Percentiles rank a stretch among this genome's conserved stretches.
Evolutionary conservation across 2,888 invertebrate species (phyloP).

Genomic region (Eustalomyia histrio): DNA sequence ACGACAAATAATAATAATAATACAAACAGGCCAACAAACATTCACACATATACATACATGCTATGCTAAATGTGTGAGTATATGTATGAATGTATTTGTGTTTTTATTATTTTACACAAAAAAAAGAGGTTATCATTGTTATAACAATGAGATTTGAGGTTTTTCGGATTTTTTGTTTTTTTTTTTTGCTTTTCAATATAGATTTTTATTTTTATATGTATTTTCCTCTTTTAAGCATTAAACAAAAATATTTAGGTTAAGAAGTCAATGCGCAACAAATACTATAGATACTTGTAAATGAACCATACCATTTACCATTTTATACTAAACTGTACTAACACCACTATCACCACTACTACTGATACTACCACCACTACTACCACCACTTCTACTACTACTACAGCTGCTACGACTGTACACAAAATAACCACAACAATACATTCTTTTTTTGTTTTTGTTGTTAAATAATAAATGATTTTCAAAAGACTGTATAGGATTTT

Average conservation of each 20-base stretch:
- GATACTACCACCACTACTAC: neutral
- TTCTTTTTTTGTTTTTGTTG: slow-evolving; percentile 3
- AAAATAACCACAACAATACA: slow-evolving; percentile 50
- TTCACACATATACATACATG: neutral
- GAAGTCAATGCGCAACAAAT: slow-evolving; percentile 66
- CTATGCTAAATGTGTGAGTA: neutral
- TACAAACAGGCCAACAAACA: neutral
- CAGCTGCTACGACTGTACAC: slow-evolving; percentile 17
- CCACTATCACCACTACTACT: neutral
- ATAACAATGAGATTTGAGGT: slow-evolving; percentile 50
- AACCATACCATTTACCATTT: slow-evolving; percentile 46
- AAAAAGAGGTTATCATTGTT: slow-evolving; percentile 41
- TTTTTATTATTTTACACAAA: slow-evolving; percentile 8
- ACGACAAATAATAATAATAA: slow-evolving; percentile 8
- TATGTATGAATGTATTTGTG: slow-evolving; percentile 27
- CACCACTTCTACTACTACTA: neutral
- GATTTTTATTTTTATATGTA: slow-evolving; percentile 16
- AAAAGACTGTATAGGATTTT: slow-evolving; percentile 38
- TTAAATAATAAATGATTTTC: slow-evolving; percentile 56
- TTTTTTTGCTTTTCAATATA: slow-evolving; percentile 9
- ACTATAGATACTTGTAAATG: slow-evolving; percentile 53
- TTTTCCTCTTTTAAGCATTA: slow-evolving; percentile 39
- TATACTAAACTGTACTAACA: neutral
- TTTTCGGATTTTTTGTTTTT: slow-evolving; percentile 31
- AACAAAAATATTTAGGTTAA: slow-evolving; percentile 63